Conservation (phyloP, 2,113 vertebrate genomes). For the Aythya baeri region DNA sequence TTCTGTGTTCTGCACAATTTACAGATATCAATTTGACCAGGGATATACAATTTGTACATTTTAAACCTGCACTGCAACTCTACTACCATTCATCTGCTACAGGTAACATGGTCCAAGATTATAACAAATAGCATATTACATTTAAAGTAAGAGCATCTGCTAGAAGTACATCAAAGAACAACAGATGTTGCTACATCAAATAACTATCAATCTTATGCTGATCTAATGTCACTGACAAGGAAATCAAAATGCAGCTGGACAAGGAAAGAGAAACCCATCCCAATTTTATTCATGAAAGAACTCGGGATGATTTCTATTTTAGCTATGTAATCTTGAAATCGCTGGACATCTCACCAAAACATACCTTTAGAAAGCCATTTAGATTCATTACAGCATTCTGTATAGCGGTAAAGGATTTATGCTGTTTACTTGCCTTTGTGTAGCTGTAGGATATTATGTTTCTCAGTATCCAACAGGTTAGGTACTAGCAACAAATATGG, state of each 20-base stretch:
- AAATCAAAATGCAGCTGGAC: constrained; percentile 40
- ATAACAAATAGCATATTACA: constrained; percentile 54
- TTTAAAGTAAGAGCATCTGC: constrained; percentile 75
- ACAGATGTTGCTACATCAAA: constrained; percentile 73
- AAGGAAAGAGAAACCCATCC: neutral
- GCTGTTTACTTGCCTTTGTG: neutral
- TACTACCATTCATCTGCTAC: constrained; percentile 1
- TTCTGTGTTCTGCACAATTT: constrained; percentile 13
- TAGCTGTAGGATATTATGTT: constrained; percentile 22
- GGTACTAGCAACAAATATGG: neutral
- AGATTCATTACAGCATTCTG: neutral
- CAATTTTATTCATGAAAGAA: neutral
- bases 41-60: neutral
- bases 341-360: neutral
- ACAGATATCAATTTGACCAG: constrained; percentile 15
- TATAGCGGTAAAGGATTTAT: neutral
- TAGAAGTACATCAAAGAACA: constrained; percentile 49
- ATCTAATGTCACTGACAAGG: constrained; percentile 37
- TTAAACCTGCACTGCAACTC: neutral
- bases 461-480: neutral
- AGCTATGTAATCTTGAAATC: neutral
- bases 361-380: constrained; percentile 14
- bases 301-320: neutral
- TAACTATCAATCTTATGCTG: constrained; percentile 63
- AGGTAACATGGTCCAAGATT: constrained; percentile 28